These are phyloP conservation scores for Crotalus tigris DNA, from an alignment of 2,113 vertebrate species.

Conservation along the genomic window DNA sequence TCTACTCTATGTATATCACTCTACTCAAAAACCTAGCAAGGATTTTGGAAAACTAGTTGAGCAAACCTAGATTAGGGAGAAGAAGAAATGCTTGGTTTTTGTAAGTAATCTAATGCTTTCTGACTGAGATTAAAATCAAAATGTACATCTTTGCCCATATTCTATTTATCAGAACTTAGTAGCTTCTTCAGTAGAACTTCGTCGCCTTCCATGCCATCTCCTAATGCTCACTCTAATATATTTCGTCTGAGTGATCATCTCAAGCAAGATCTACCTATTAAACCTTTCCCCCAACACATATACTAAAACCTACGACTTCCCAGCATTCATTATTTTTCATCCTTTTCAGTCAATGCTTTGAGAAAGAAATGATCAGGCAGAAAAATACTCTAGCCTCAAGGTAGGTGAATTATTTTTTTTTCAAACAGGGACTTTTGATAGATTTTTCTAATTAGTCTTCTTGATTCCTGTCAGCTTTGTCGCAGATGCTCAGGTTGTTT, in stretches of 20 bases:
- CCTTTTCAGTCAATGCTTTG: conserved; percentile 31
- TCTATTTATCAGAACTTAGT: neutral
- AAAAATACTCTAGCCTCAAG: conserved; percentile 29
- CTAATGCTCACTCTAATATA: neutral
- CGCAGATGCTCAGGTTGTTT: conserved; percentile 51
- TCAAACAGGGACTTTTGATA: conserved; percentile 39
- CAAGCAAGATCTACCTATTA: neutral
- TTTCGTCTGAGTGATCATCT: neutral
- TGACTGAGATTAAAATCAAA: neutral
- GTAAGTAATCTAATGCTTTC: neutral
- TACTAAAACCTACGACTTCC: conserved; percentile 32
- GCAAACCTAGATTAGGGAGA: neutral
- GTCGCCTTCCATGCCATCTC: neutral
- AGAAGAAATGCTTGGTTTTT: neutral
- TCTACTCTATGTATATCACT: neutral
- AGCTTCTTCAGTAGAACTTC: neutral
- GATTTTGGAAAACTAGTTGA: neutral
- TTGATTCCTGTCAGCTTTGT: conserved; percentile 58
- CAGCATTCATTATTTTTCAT: conserved; percentile 21
- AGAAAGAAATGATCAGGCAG: conserved; percentile 33
- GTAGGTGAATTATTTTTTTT: conserved; percentile 25
- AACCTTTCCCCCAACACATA: neutral
- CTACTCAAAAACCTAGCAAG: neutral
- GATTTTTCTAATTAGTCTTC: conserved; percentile 59
- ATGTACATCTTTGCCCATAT: neutral